Percentiles rank a stretch among this genome's conserved stretches.
These are phyloP conservation scores for Holothuria glaberrima DNA, from an alignment of 35 echinoderm and acorn worm genomes.

Conservation along the genomic window DNA sequence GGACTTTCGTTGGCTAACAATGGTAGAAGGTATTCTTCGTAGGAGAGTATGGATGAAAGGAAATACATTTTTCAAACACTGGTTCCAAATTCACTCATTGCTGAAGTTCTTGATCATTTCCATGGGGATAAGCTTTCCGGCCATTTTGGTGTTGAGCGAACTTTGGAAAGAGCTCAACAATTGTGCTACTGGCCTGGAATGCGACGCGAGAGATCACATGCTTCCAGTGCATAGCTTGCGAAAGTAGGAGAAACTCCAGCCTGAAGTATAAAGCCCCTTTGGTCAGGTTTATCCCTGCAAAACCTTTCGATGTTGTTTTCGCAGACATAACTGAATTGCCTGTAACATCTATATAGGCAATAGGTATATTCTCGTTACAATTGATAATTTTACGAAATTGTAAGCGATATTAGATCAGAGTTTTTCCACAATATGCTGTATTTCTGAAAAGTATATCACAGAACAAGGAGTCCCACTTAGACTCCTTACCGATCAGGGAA, in stretches of 20 bases:
- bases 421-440: no score
- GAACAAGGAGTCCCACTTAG: constrained; percentile 5
- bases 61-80: neutral
- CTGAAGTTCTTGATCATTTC: no score
- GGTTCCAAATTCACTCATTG: no score
- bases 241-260: neutral
- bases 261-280: no score
- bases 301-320: constrained; percentile 3
- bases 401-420: neutral
- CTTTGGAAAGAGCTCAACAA: constrained; percentile 4
- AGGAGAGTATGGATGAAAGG: neutral
- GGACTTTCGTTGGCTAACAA: constrained; percentile 12
- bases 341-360: no score
- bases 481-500: neutral
- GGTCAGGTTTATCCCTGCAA: neutral
- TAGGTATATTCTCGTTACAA: no score
- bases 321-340: no score
- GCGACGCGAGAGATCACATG: neutral
- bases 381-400: no score
- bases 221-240: neutral
- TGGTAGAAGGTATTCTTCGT: no score
- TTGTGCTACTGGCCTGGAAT: constrained; percentile 31
- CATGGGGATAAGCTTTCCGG: constrained; percentile 10
- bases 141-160: constrained; percentile 30
- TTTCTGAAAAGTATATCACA: neutral